These are phyloP conservation scores for Cybosia mesomella DNA, from an alignment of 2,888 invertebrate genomes.

Conservation along the genomic window DNA sequence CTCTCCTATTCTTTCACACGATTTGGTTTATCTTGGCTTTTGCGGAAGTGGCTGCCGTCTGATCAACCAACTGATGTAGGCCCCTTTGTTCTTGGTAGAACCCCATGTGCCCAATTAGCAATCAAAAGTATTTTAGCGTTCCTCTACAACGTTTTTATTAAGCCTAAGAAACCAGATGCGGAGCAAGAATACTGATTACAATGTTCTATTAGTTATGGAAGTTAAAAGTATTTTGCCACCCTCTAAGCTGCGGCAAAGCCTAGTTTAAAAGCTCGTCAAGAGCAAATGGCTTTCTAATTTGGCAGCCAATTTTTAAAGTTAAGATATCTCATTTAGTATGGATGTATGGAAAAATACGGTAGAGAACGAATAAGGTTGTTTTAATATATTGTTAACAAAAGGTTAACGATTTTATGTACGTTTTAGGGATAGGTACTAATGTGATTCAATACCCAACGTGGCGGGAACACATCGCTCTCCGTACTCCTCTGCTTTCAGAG, in stretches of 20 bases:
- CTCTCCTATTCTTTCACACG: too few relatives aligned
- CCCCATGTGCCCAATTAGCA: constrained; percentile 3
- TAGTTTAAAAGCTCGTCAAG: constrained; percentile 18
- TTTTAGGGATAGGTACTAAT: too few relatives aligned
- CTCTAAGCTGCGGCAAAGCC: background rate
- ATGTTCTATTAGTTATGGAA: constrained; percentile 11
- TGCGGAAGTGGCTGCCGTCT: too few relatives aligned
- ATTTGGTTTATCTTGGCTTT: too few relatives aligned
- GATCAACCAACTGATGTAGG: too few relatives aligned
- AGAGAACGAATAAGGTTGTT: background rate
- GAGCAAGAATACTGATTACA: constrained; percentile 3
- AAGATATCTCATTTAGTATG: background rate
- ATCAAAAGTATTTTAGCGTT: background rate
- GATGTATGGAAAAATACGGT: background rate
- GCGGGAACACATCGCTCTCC: too few relatives aligned
- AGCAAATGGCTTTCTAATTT: constrained; percentile 11
- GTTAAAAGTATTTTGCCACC: constrained; percentile 7
- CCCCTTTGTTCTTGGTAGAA: too few relatives aligned
- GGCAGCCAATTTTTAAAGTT: background rate
- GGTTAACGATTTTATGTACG: too few relatives aligned
- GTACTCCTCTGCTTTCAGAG: too few relatives aligned
- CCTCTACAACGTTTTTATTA: background rate
- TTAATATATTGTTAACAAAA: background rate
- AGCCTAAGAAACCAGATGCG: background rate
- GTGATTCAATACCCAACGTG: too few relatives aligned